Evolutionary conservation across 2,888 invertebrate species (phyloP).

Genomic region (Sinopyrophorus schimmeli): DNA sequence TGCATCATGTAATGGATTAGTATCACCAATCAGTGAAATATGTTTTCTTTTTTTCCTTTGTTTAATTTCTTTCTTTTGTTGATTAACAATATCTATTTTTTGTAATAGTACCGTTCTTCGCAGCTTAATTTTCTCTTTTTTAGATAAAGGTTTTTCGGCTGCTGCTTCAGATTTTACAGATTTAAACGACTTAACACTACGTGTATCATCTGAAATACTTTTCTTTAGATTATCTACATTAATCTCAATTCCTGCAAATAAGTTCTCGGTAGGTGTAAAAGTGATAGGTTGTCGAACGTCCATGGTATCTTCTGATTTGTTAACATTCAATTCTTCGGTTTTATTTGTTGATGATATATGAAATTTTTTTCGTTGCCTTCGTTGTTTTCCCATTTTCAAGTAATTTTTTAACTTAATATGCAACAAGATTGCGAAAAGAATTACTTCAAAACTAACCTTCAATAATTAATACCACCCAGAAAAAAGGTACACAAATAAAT

Average conservation of each 20-base stretch:
- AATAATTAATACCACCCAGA: no score
- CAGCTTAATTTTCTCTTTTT: conserved; percentile 47
- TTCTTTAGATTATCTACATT: conserved; percentile 34
- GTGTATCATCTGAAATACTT: conserved; percentile 38
- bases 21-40: conserved; percentile 43
- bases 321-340: background rate
- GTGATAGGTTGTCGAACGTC: conserved; percentile 5
- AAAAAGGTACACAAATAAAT: no score
- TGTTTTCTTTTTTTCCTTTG: conserved; percentile 43
- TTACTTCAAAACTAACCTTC: no score
- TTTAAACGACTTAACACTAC: conserved; percentile 43
- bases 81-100: conserved; percentile 45
- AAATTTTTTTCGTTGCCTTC: conserved; percentile 37
- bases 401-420: no score
- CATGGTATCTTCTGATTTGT: conserved; percentile 2
- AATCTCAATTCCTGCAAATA: conserved; percentile 42
- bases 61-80: conserved; percentile 42
- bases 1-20: conserved; percentile 47
- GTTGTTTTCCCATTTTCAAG: conserved; percentile 36
- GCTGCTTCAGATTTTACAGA: conserved; percentile 41
- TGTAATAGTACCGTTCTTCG: conserved; percentile 43
- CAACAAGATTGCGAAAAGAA: no score
- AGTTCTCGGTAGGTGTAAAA: conserved; percentile 33
- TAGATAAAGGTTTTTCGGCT: conserved; percentile 36
- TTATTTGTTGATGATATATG: conserved; percentile 33